Percentiles rank a stretch among this genome's conserved stretches.
Conservation (phyloP, 2,888 invertebrate species). For the Luffia ferchaultella region DNA sequence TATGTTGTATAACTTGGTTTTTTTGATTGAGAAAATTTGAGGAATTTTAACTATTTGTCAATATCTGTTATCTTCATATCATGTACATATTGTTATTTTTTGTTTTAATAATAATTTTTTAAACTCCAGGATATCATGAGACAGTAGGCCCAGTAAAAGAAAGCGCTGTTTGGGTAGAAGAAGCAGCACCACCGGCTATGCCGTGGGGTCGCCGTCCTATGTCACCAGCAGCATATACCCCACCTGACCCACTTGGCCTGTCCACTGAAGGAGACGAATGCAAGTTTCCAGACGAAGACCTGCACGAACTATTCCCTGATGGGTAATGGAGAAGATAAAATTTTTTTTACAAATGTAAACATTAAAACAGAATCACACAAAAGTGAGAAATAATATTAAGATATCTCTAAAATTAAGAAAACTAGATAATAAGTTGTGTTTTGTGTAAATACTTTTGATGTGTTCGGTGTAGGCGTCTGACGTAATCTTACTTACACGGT, state of each 20-base stretch:
- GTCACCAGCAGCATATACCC: conserved; percentile 85
- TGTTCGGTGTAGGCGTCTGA: too few species aligned
- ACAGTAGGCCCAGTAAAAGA: conserved; percentile 95
- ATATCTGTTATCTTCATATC: too few species aligned
- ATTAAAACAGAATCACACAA: not conserved
- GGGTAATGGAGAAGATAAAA: conserved; percentile 60
- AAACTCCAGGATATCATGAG: conserved; percentile 87
- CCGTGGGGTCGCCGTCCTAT: conserved; percentile 87
- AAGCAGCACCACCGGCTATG: conserved; percentile 82
- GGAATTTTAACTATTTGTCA: too few species aligned
- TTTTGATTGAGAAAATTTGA: too few species aligned
- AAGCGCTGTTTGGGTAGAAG: conserved; percentile 98
- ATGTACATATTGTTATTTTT: too few species aligned
- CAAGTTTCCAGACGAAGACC: conserved; percentile 89
- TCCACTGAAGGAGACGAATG: conserved; percentile 93
- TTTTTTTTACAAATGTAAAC: not conserved
- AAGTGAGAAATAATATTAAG: too few species aligned
- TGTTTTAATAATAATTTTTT: too few species aligned
- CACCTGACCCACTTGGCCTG: conserved; percentile 92
- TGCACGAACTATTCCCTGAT: conserved; percentile 89
- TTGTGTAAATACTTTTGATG: too few species aligned
- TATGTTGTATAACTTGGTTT: too few species aligned
- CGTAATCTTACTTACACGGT: too few species aligned
- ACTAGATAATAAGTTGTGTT: too few species aligned
- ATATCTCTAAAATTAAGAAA: too few species aligned